These are phyloP conservation scores for Bubalus kerabau DNA, from an alignment of 2,113 vertebrate species.

Conservation along the genomic window DNA sequence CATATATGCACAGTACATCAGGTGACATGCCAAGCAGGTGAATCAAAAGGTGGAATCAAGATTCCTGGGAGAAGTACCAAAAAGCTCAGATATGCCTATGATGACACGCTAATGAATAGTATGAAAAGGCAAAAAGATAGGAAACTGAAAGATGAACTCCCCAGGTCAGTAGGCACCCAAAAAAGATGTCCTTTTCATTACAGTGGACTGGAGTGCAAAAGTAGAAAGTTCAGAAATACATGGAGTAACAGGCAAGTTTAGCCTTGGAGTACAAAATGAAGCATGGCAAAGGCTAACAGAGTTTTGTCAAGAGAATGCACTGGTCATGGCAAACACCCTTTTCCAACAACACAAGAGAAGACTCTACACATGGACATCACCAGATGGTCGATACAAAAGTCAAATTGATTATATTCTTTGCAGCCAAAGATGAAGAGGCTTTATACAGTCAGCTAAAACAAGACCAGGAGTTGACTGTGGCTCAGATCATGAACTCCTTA, in stretches of 20 bases:
- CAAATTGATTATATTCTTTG: not conserved
- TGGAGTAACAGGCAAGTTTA: not conserved
- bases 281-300: not conserved
- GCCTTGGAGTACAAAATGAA: not conserved
- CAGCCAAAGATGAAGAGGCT: not conserved
- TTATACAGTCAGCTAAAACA: not conserved
- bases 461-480: not conserved
- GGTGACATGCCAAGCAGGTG: not conserved
- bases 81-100: not conserved
- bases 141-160: not conserved
- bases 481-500: not conserved
- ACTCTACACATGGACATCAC: not conserved
- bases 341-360: not conserved
- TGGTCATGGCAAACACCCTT: not conserved
- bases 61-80: not conserved
- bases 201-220: not conserved
- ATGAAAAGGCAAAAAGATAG: not conserved
- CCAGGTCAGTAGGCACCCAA: not conserved
- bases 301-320: not conserved
- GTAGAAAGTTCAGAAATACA: not conserved
- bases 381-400: not conserved
- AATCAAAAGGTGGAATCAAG: not conserved
- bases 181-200: not conserved
- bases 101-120: not conserved
- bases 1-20: not conserved